phyloP scores from a whole-genome alignment of 1,140 invertebrate genomes.

The Zaprionus camerounensis region DNA sequence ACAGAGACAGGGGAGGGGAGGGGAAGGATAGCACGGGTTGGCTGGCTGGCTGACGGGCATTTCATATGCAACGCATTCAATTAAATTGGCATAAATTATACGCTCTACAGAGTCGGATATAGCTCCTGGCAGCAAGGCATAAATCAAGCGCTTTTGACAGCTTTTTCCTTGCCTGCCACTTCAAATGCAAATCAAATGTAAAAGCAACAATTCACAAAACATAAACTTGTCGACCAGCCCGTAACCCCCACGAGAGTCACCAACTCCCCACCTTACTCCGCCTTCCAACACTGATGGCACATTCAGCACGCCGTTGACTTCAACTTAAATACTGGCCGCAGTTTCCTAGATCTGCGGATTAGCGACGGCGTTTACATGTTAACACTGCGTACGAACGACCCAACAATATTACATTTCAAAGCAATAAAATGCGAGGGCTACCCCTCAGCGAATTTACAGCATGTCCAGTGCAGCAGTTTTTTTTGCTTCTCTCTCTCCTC shows the following conservation, averaged over 20 bases:
- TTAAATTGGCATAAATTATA: constrained; percentile 79
- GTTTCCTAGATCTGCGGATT: constrained; percentile 23
- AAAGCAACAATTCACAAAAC: constrained; percentile 45
- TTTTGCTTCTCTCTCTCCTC: not conserved
- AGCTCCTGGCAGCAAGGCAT: constrained; percentile 33
- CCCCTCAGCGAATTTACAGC: constrained; percentile 16
- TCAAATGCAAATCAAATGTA: constrained; percentile 71
- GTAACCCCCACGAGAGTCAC: not conserved
- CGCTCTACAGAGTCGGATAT: constrained; percentile 17
- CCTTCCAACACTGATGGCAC: not conserved
- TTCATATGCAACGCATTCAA: constrained; percentile 56
- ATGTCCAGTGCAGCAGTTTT: constrained; percentile 48
- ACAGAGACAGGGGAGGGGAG: not conserved
- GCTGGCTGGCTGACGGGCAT: not conserved
- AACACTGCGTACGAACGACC: constrained; percentile 24
- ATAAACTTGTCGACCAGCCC: constrained; percentile 44
- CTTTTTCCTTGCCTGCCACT: constrained; percentile 37
- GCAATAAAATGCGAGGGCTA: constrained; percentile 38
- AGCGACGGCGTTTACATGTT: constrained; percentile 51
- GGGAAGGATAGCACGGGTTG: not conserved
- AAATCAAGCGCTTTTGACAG: constrained; percentile 72
- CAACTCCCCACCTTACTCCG: not conserved
- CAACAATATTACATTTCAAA: constrained; percentile 50
- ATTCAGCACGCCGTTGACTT: constrained; percentile 42
- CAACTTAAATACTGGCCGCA: constrained; percentile 25